These are phyloP conservation scores for Melikaiella ostensackeni DNA, from an alignment of 2,888 invertebrate genomes.

Conservation along the genomic window DNA sequence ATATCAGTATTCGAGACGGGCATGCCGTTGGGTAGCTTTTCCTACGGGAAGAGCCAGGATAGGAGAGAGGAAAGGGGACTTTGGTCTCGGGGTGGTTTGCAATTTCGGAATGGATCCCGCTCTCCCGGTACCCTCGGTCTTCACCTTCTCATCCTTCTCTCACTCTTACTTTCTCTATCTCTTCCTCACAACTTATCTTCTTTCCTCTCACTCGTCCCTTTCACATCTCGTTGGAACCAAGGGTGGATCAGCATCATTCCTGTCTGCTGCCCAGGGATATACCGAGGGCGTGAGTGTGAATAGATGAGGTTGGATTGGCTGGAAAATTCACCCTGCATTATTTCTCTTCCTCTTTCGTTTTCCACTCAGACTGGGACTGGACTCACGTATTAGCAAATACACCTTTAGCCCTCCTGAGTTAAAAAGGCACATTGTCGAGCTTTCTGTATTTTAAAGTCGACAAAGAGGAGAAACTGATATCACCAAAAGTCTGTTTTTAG, in stretches of 20 bases:
- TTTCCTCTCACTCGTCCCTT: slow-evolving; percentile 39
- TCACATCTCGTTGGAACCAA: neutral
- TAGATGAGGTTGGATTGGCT: slow-evolving; percentile 57
- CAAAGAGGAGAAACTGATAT: too few species aligned
- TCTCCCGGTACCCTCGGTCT: slow-evolving; percentile 58
- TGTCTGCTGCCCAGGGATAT: slow-evolving; percentile 61
- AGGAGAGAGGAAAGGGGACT: slow-evolving; percentile 55
- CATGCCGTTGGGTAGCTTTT: too few species aligned
- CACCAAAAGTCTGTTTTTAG: too few species aligned
- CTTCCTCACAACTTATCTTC: slow-evolving; percentile 39
- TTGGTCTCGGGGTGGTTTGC: slow-evolving; percentile 70
- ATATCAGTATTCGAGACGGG: slow-evolving; percentile 76
- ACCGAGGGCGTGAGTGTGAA: slow-evolving; percentile 42
- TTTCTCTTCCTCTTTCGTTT: too few species aligned
- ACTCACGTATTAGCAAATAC: too few species aligned
- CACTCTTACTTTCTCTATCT: slow-evolving; percentile 31
- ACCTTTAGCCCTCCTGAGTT: too few species aligned
- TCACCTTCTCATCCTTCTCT: slow-evolving; percentile 46
- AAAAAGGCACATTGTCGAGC: too few species aligned
- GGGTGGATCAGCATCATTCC: slow-evolving; percentile 59
- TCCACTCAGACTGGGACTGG: too few species aligned
- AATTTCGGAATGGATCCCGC: slow-evolving; percentile 77
- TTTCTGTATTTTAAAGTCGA: too few species aligned
- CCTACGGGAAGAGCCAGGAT: slow-evolving; percentile 67
- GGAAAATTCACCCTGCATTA: too few species aligned